Evolutionary conservation across 2,797 vertebrate species (phyloP), one percentile per base, ranked within the genome.

Genomic region (Lithobates pipiens): DNA sequence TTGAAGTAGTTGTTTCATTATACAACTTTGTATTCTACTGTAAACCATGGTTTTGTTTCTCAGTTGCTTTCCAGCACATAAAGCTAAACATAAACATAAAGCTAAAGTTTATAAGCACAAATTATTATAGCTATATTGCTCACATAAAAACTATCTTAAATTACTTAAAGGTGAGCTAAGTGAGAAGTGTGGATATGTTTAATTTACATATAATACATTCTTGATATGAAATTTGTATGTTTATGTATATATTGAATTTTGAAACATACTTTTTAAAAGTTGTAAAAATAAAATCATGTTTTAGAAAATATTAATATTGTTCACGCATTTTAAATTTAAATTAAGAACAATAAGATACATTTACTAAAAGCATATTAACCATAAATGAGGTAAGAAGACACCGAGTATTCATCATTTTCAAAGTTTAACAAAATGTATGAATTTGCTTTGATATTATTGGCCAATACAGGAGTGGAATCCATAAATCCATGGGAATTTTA

Each of bases 171-270:
- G 1, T 61, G 21, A 61, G 54, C 21, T 61, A 61, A 54, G 11
- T 16, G 1, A 65, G 1, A 65, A 65, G 63, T 65, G 9, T 67
- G 25, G 65, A 10, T 61, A 25, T 82, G 32, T 32, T 70, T 27
- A 9, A 72, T 82, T 82, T 82, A 76, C 72, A 75, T 75, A 65
- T 50, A 76, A 23, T 83, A 83, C 71, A 83, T 83, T 83, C 80
- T 83, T 34, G 10, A 29, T 10, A 39, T 65, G n/a, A 50, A 68
- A 32, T 23, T 23, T 74, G 32, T 73, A 67, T 29, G 18, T 74
- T 29, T 83, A 42, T 46, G 42, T 50, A 74, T 46, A 42, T 27
- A 74, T n/a, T 25, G n/a, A 46, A 27, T 27, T 83, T 23, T 74
- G 7, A 27, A 67, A 67, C 65, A 67, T n/a, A 65, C 11, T 42